These are phyloP conservation scores for Ceyx melanurus DNA, from an alignment of 2,113 vertebrate species.

Conservation along the genomic window DNA sequence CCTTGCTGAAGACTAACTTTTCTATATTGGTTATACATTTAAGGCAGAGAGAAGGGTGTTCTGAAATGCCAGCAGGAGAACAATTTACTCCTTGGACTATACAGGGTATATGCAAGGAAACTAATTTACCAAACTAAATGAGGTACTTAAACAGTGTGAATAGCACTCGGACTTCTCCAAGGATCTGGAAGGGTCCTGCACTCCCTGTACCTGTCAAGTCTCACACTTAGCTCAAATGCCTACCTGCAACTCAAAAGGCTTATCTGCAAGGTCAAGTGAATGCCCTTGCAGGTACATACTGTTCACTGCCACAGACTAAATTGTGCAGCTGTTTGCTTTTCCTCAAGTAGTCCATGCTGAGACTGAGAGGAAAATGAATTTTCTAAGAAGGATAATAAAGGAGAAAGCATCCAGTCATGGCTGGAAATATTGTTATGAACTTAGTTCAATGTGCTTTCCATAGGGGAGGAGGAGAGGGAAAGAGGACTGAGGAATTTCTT, in stretches of 20 bases:
- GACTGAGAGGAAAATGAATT: not conserved
- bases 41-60: not conserved
- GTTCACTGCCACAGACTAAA: not conserved
- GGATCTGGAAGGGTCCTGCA: not conserved
- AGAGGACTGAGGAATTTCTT: not conserved
- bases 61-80: not conserved
- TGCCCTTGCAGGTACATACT: not conserved
- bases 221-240: not conserved
- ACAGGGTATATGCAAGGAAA: not conserved
- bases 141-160: not conserved
- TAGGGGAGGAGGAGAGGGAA: not conserved
- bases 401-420: not conserved
- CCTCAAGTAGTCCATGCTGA: not conserved
- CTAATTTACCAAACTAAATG: not conserved
- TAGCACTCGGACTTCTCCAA: not conserved
- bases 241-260: not conserved
- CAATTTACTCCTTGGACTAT: not conserved
- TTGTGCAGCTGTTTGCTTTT: not conserved
- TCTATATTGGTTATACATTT: not conserved
- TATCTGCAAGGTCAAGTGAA: not conserved
- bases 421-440: not conserved
- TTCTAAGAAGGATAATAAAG: not conserved
- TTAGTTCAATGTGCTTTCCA: not conserved
- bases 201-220: not conserved
- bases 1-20: not conserved